phyloP scores from a whole-genome alignment of 2,113 vertebrate species.

The Donacobius atricapilla region DNA sequence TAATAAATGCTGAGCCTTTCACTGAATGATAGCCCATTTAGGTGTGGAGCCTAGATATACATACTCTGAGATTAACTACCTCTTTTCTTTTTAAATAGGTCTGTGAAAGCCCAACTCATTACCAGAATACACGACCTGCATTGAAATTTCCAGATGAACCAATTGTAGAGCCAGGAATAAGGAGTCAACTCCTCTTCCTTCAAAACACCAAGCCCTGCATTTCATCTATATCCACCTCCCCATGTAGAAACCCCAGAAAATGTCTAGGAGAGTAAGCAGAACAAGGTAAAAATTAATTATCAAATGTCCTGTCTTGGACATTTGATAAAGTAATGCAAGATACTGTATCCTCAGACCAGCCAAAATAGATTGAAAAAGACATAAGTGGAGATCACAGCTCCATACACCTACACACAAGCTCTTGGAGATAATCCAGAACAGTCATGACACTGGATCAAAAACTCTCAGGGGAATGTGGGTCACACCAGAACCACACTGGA shows the following conservation, averaged over 20 bases:
- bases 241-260: neutral
- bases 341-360: neutral
- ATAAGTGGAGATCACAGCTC: neutral
- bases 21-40: conserved; percentile 11
- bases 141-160: neutral
- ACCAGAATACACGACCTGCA: neutral
- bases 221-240: neutral
- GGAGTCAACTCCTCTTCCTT: neutral
- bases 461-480: neutral
- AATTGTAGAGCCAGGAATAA: neutral
- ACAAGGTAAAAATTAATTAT: neutral
- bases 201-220: neutral
- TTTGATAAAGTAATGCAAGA: neutral
- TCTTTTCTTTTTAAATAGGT: conserved; percentile 37
- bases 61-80: conserved; percentile 4
- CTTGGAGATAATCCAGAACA: neutral
- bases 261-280: neutral
- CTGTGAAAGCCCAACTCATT: conserved; percentile 8
- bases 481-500: neutral
- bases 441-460: neutral
- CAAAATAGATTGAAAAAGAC: neutral
- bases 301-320: neutral
- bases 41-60: conserved; percentile 4
- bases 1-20: conserved; percentile 20
- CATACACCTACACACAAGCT: neutral